Evolutionary conservation across 2,113 vertebrate species (phyloP), one percentile per base, ranked within the genome.

Genomic region (Protomyctophum bolini): DNA sequence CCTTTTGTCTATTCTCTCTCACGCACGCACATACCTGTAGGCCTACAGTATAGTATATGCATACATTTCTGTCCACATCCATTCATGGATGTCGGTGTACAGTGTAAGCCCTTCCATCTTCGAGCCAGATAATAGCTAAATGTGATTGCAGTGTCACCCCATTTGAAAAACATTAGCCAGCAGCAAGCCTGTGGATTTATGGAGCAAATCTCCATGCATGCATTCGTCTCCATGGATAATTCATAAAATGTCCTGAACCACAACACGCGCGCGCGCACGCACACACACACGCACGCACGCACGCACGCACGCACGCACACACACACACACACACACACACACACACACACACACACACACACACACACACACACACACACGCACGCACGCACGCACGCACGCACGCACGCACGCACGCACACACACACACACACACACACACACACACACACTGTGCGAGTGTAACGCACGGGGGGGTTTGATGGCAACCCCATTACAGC

Each of bases 171-270:
- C 74, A 68, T 77, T 76, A 79, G 65, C 15, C 1, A 63, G 6
- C 1, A 41, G 52, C 14, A 10, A 65, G 58, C 2, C 6, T 12
- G 21, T 7, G 2, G 28, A 21, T 77, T 79, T 63, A 21, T 7
- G 6, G 62, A 72, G 57, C 47, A 62, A 46, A 63, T 78, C 60
- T 62, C 55, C 47, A 14, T 62, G 61, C 33, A 41, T 41, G 33
- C 68, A 51, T 82, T 77, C 73, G 70, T 83, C 67, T 79, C 41
- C 33, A 59, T 57, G 46, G 77, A 73, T 72, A 58, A 73, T 72
- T 76, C 55, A 64, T 77, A 46, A 51, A 77, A 49, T 15, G 63
- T 63, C 21, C 10, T 29, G 10, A 54, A 52, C 60, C 41, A 71
- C 63, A 63, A 55, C 63, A 67, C 79, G 64, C 10, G n/a, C 3